Evolutionary conservation across 2,113 vertebrate species (phyloP), one percentile per base, ranked within the genome.

Genomic region (Hoplias malabaricus): DNA sequence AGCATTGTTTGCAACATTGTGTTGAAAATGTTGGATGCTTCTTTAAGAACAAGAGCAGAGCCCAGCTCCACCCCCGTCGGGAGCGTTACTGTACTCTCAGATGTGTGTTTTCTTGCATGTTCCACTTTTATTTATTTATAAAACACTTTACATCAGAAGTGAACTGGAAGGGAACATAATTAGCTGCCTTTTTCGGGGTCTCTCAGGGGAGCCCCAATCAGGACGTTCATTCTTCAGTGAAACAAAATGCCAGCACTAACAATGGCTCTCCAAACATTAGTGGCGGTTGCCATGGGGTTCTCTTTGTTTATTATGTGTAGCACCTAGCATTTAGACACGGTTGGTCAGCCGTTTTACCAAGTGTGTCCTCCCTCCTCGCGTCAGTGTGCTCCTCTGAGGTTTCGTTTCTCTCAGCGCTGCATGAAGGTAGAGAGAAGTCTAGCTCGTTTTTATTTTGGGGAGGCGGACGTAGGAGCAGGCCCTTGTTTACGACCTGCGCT

Each of bases 101-200:
- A 73, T 21, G 21, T 50, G 46, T 79, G 57, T 77, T n/a, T n/a
- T n/a, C 75, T 70, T 19, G 40, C 42, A 46, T 54, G 61, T 61
- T 50, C 29, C 53, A 36, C 31, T 27, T 62, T 50, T 62, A 31
- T 78, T 74, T 74, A 54, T 31, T 31, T 27, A 48, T 72, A 36
- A 79, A 65, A 57, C 42, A 66, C 25, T 77, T 82, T 80, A 77
- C 63, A 83, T 77, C 42, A 54, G 50, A 68, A 65, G 57, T 83
- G 25, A 83, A 80, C 73, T 83, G 69, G 46, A 72, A 53, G 66
- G 78, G 75, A 82, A 75, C 48, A 40, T 72, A 78, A 82, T 82
- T 82, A 82, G 66, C n/a, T 14, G 68, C 46, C 9, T 67, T 78
- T 73, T 73, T n/a, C n/a, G n/a, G 31, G 42, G 76, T 40, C 77